Base-by-base conservation (phyloP, 1,140 invertebrate genomes). In the Harlomillsia oculata region DNA sequence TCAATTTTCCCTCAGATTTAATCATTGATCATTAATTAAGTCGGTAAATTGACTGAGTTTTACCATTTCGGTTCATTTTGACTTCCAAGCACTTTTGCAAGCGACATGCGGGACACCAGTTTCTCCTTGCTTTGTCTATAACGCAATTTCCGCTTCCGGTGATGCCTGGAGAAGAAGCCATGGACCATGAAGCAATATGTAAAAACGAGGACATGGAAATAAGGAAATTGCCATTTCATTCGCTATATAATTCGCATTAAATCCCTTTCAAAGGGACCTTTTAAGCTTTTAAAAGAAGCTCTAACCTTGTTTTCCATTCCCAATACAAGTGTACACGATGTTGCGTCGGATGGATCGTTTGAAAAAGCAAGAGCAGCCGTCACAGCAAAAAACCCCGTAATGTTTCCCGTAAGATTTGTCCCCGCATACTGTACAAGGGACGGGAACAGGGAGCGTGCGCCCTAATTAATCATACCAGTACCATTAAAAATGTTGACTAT, bases 341-440 rank as follows among this genome's bases (percentile, higher is more conserved):
- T 62, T 65, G 23, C 59, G n/a, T 32, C 67, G 46, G 16, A 66
- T 64, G 20, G 59, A 67, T 51, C 72, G 59, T 48, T 65, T 91
- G 70, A 92, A 91, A 69, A 92, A 91, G 66, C 88, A 91, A 34
- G 84, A 87, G 69, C 88, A 91, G 5, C 88, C 88, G 66, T 92
- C 89, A 68, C 88, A 91, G 67, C 86, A 87, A 69, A 79, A 83
- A 8, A 87, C 82, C 0, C 88, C 88, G 66, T 92, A 91, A 70
- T 92, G 87, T 69, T 88, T 87, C 0, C 88, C 88, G 63, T 84
- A 89, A 14, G 84, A 87, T 67, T 83, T 80, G 72, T 91, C 88
- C 1, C 88, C 88, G 66, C 88, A 91, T 37, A 91, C 86, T 62
- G 77, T 74, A 68, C 85, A 88, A 6, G 78, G 65, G 0, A 84